Conservation (phyloP, 2,797 vertebrate genomes). For the Lycodopsis pacificus region DNA sequence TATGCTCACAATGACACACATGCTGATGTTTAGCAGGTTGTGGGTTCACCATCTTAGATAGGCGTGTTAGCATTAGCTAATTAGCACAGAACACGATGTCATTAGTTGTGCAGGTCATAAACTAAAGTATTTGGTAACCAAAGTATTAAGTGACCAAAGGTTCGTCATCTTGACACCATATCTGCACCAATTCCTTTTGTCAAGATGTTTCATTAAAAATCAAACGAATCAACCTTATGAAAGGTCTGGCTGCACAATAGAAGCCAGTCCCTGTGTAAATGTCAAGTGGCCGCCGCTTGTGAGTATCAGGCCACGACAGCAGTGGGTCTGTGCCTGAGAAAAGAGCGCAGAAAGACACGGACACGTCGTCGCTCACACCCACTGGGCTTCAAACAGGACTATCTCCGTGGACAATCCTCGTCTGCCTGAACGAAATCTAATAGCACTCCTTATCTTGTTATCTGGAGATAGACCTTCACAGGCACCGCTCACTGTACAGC, state of each 20-base stretch:
- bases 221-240: neutral
- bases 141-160: neutral
- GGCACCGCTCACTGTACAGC: neutral
- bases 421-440: constrained; percentile 46
- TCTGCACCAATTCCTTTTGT: neutral
- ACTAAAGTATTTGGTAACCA: neutral
- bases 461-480: constrained; percentile 32
- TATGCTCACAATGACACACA: neutral
- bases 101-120: neutral
- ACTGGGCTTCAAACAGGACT: constrained; percentile 22
- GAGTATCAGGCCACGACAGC: neutral
- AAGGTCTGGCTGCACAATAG: neutral
- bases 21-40: neutral
- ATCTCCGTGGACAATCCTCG: constrained; percentile 1
- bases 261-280: neutral
- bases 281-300: neutral
- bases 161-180: neutral
- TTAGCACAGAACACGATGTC: neutral
- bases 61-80: neutral
- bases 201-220: neutral
- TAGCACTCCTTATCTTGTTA: constrained; percentile 2
- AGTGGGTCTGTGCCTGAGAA: neutral
- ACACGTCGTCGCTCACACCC: constrained; percentile 24
- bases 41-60: neutral
- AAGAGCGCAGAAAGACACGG: neutral